phyloP scores from a whole-genome alignment of 2,888 invertebrate genomes.

The Sinopyrophorus schimmeli region DNA sequence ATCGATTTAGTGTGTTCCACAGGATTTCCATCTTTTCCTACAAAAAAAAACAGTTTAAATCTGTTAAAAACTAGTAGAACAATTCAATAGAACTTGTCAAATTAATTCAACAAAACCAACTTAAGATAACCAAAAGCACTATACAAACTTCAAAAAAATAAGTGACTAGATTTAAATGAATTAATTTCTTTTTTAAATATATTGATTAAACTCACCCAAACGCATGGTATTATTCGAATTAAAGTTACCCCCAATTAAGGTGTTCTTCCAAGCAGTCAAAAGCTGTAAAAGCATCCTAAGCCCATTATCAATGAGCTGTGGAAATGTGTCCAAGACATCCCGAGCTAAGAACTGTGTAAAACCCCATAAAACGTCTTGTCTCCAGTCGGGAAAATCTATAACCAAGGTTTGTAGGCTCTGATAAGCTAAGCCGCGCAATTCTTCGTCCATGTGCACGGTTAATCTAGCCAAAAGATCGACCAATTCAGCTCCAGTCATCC shows the following conservation, averaged over 20 bases:
- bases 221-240: constrained; percentile 35
- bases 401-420: constrained; percentile 95
- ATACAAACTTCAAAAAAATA: too few relatives aligned
- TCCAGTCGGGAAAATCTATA: constrained; percentile 95
- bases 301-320: constrained; percentile 89
- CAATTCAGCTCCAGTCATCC: constrained; percentile 92
- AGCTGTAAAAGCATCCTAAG: constrained; percentile 90
- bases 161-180: too few relatives aligned
- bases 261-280: constrained; percentile 90
- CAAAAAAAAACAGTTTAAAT: too few relatives aligned
- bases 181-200: too few relatives aligned
- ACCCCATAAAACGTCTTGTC: constrained; percentile 92
- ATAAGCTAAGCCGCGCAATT: constrained; percentile 89
- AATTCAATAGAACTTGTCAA: too few relatives aligned
- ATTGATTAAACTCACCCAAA: constrained; percentile 44
- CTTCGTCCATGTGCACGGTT: constrained; percentile 98
- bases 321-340: constrained; percentile 89
- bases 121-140: too few relatives aligned
- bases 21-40: constrained; percentile 25
- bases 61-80: too few relatives aligned
- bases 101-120: not conserved
- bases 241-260: constrained; percentile 57
- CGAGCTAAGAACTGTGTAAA: constrained; percentile 94
- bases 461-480: constrained; percentile 92
- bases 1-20: constrained; percentile 23